These are phyloP conservation scores for Corvus hawaiiensis DNA, from an alignment of 2,113 vertebrate genomes.

Conservation along the genomic window DNA sequence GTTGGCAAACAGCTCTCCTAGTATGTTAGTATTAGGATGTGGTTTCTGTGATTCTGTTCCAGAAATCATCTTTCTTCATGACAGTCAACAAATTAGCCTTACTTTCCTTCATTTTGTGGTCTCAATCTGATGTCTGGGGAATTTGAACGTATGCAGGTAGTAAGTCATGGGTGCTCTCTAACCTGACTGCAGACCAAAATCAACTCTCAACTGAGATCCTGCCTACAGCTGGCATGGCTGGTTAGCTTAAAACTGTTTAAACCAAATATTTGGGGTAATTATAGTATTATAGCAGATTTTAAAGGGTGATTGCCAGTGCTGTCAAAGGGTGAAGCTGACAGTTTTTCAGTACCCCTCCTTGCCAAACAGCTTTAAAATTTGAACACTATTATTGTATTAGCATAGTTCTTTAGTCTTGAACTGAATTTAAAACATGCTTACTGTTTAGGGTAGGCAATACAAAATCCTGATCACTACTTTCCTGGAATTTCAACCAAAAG, in stretches of 20 bases:
- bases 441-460: conserved; percentile 25
- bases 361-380: conserved; percentile 33
- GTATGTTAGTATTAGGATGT: conserved; percentile 31
- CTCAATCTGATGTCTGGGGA: background rate
- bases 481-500: conserved; percentile 57
- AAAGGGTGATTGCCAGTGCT: conserved; percentile 27
- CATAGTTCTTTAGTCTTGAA: background rate
- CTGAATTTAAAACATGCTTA: conserved; percentile 41
- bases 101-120: conserved; percentile 41
- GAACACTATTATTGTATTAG: background rate
- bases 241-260: conserved; percentile 4
- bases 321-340: conserved; percentile 25
- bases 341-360: background rate
- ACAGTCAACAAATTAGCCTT: conserved; percentile 42
- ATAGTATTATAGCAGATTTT: conserved; percentile 32
- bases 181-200: background rate
- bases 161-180: conserved; percentile 29
- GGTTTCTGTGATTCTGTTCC: conserved; percentile 29
- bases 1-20: background rate
- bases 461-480: conserved; percentile 46
- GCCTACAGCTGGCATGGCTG: background rate
- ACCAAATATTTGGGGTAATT: conserved; percentile 33
- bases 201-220: background rate
- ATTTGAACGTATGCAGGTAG: background rate
- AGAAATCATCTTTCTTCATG: conserved; percentile 53